Conservation (phyloP, 2,888 invertebrate genomes). For the Drosophila barbarae region DNA sequence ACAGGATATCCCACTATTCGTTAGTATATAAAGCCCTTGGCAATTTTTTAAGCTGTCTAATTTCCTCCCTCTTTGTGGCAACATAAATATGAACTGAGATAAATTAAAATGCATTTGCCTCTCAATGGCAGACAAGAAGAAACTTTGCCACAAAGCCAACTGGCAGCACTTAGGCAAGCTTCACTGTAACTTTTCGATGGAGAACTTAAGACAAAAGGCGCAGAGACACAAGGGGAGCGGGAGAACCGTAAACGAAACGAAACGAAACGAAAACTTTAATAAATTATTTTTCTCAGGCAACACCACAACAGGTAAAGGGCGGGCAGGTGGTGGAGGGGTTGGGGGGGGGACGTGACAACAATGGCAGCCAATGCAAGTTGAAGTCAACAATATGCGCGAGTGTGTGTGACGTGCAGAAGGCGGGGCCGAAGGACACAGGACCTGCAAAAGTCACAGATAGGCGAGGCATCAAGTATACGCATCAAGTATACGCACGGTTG, state of each 20-base stretch:
- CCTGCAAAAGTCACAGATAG: conserved; percentile 23
- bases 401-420: not conserved
- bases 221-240: not conserved
- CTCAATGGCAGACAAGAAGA: conserved; percentile 7
- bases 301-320: conserved; percentile 27
- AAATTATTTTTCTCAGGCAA: conserved; percentile 39
- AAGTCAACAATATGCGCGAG: conserved; percentile 16
- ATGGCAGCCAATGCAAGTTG: conserved; percentile 22
- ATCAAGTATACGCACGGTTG: conserved; percentile 45
- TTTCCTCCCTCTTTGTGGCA: conserved; percentile 6
- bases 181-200: conserved; percentile 21
- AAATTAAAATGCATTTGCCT: conserved; percentile 30
- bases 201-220: conserved; percentile 27
- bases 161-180: conserved; percentile 8
- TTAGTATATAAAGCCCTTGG: too few relatives aligned
- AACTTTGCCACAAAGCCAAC: conserved; percentile 2
- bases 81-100: conserved; percentile 26
- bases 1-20: too few relatives aligned
- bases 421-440: not conserved
- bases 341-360: conserved; percentile 19
- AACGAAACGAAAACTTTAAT: conserved; percentile 38
- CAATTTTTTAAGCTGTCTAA: conserved; percentile 5
- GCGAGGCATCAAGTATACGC: conserved; percentile 40
- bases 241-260: conserved; percentile 3
- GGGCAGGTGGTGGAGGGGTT: not conserved